Evolutionary conservation across 2,888 invertebrate species (phyloP).

Genomic region (Abscondita cerata): DNA sequence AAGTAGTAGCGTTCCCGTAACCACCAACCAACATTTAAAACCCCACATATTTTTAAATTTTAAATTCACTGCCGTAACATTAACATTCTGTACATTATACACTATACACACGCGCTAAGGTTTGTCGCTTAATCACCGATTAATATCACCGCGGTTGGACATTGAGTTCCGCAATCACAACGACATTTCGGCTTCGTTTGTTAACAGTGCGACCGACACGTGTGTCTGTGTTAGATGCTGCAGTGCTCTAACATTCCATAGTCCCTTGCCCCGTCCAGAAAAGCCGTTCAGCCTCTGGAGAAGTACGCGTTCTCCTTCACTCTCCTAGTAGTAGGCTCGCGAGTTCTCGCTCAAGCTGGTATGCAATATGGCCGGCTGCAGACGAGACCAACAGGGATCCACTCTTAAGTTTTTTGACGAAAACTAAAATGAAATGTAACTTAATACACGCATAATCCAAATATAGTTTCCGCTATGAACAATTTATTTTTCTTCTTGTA

Average conservation of each 20-base stretch:
- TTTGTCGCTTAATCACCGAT: constrained; percentile 41
- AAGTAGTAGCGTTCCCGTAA: constrained; percentile 46
- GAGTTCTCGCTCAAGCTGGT: constrained; percentile 57
- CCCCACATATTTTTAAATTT: constrained; percentile 43
- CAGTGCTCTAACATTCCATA: constrained; percentile 58
- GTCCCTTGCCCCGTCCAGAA: constrained; percentile 56
- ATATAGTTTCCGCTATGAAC: constrained; percentile 20
- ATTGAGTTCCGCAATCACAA: constrained; percentile 38
- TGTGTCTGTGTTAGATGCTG: constrained; percentile 55
- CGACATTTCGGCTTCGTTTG: constrained; percentile 50
- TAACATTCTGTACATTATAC: constrained; percentile 23
- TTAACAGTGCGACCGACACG: constrained; percentile 50
- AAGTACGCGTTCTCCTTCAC: constrained; percentile 46
- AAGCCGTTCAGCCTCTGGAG: constrained; percentile 58
- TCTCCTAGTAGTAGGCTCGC: constrained; percentile 42
- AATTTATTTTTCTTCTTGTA: not conserved
- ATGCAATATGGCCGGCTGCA: constrained; percentile 60
- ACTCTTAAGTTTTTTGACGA: constrained; percentile 44
- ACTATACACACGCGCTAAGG: constrained; percentile 29
- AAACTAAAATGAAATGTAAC: constrained; percentile 48
- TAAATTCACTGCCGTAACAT: constrained; percentile 28
- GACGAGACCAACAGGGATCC: constrained; percentile 49
- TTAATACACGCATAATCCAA: constrained; percentile 27
- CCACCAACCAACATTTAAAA: constrained; percentile 46
- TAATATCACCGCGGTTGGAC: constrained; percentile 40